Evolutionary conservation across 2,888 invertebrate genomes (phyloP), one percentile per base, ranked within the genome.

Genomic region (Ditylenchus weischeri): DNA sequence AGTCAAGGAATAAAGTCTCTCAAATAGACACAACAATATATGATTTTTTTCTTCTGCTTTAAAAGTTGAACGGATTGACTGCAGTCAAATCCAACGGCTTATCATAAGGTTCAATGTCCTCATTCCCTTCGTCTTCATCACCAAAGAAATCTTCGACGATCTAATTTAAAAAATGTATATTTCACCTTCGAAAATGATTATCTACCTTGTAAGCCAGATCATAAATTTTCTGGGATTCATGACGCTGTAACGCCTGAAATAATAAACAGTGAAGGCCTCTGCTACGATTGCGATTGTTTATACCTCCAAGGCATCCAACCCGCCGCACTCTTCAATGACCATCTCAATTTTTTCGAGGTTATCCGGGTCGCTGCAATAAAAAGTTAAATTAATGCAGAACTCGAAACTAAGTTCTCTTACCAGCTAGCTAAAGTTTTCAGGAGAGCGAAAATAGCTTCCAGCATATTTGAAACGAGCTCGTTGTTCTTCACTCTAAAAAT

Each of bases 281-380:
- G 29, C 5, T 5, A 29, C 5, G 5, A 43, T 38, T 38, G 38
- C 43, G 1, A 43, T 2, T 29, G 29, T 29, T 8, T 43, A 43
- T 43, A 43, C 75, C 75, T 87, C 87, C 65, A 87, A 84, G 67
- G 84, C 84, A 75, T 87, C 87, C 10, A 87, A 75, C 2, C 86
- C 86, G 0, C 91, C 92, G 70, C 89, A 88, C 84, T 94, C 92
- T 84, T 96, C 95, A 62, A 96, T 87, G 85, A 89, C 88, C 38
- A 91, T 83, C 65, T 90, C 90, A 0, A 93, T 87, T 19, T 88
- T 87, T 8, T 92, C 91, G 1, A 89, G 86, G 13, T 69, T 43
- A 15, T 71, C 67, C 10, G 76, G 69, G 49, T 70, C 69, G 35
- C 75, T 75, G 63, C 38, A 75, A 68, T 61, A 38, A n/a, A n/a